Conservation (phyloP, 2,797 vertebrate species). For the Silurus lanzhouensis region DNA sequence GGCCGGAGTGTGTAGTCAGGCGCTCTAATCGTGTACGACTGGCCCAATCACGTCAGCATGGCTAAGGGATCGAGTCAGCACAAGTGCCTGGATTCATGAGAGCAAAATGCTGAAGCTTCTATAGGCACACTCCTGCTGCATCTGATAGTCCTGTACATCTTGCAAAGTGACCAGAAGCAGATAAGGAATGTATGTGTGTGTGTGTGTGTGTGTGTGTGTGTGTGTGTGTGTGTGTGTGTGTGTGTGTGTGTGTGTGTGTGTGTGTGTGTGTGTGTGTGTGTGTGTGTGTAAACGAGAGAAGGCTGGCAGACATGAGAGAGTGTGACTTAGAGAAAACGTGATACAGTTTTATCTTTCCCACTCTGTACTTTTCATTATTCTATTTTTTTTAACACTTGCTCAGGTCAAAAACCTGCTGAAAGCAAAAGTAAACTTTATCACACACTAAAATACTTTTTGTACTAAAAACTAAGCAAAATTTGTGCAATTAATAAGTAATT, state of each 20-base stretch:
- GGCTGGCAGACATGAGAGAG: neutral
- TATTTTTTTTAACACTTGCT: neutral
- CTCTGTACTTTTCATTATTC: neutral
- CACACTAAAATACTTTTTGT: neutral
- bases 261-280: slow-evolving; percentile 19
- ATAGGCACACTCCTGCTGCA: slow-evolving; percentile 55
- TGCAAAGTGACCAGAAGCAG: slow-evolving; percentile 31
- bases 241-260: slow-evolving; percentile 35
- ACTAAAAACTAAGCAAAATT: slow-evolving; percentile 1
- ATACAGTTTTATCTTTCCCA: neutral
- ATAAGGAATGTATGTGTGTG: slow-evolving; percentile 1
- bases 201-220: slow-evolving; percentile 3
- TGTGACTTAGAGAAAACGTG: neutral
- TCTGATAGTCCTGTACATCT: slow-evolving; percentile 26
- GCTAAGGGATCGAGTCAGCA: slow-evolving; percentile 77
- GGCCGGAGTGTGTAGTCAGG: slow-evolving; percentile 63
- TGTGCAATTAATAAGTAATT: slow-evolving; percentile 15
- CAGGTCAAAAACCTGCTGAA: slow-evolving; percentile 3
- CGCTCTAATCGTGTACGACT: slow-evolving; percentile 65
- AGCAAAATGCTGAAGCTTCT: slow-evolving; percentile 50
- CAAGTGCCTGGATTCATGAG: slow-evolving; percentile 76
- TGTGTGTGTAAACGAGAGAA: slow-evolving; percentile 33
- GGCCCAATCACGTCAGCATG: slow-evolving; percentile 76
- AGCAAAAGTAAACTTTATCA: slow-evolving; percentile 18
- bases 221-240: slow-evolving; percentile 27